These are phyloP conservation scores for Gasteruption jaculator DNA, from an alignment of 2,888 invertebrate species.

Conservation along the genomic window DNA sequence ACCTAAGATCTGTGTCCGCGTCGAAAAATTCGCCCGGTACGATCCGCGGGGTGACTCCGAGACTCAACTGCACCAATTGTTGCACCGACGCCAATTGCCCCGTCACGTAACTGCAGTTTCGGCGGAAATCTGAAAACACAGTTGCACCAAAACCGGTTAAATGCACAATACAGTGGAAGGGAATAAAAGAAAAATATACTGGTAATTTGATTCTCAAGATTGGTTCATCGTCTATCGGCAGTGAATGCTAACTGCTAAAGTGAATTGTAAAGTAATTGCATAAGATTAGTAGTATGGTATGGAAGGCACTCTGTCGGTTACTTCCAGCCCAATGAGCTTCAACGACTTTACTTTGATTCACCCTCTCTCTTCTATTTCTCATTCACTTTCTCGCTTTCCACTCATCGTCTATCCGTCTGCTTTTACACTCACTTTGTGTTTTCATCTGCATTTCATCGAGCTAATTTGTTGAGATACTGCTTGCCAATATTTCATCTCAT, in stretches of 20 bases:
- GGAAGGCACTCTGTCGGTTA: constrained; percentile 50
- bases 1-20: no score
- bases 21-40: no score
- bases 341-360: constrained; percentile 50
- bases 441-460: constrained; percentile 48
- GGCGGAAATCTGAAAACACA: no score
- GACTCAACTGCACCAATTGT: no score
- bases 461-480: constrained; percentile 52
- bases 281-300: constrained; percentile 48
- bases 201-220: constrained; percentile 45
- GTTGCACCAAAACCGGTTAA: no score
- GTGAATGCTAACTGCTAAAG: constrained; percentile 47
- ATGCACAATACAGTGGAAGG: no score
- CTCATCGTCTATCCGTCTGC: constrained; percentile 6
- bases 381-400: constrained; percentile 18
- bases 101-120: no score
- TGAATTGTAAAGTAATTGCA: constrained; percentile 52
- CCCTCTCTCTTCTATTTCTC: constrained; percentile 29
- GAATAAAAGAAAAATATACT: no score
- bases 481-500: constrained; percentile 51
- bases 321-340: constrained; percentile 49
- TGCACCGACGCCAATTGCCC: no score
- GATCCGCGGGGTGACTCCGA: no score
- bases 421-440: constrained; percentile 31
- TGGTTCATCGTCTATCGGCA: constrained; percentile 46